These are phyloP conservation scores for Stigmatopora nigra DNA, from an alignment of 2,113 vertebrate genomes.

Conservation along the genomic window DNA sequence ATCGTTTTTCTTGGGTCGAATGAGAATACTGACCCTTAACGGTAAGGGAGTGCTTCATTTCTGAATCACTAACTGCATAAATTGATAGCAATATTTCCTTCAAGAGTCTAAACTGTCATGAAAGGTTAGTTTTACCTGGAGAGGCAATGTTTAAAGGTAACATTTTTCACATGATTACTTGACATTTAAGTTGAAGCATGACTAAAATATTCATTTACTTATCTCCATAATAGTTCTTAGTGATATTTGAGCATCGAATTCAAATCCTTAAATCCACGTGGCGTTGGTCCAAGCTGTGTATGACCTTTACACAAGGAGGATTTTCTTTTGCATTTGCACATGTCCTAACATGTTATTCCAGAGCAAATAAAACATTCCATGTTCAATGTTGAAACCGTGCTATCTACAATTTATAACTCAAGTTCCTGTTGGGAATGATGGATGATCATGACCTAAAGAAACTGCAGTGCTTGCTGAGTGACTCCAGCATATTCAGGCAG, in stretches of 20 bases:
- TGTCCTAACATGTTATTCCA: background rate
- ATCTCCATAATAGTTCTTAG: background rate
- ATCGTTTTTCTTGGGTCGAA: too few relatives aligned
- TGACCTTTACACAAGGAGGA: constrained; percentile 1
- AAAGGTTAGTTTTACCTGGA: too few relatives aligned
- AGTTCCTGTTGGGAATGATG: background rate
- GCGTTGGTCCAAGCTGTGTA: background rate
- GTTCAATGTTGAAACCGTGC: constrained; percentile 5
- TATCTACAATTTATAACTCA: background rate
- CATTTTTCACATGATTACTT: too few relatives aligned
- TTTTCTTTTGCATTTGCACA: background rate
- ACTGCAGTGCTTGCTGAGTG: constrained; percentile 9
- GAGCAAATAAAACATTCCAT: background rate
- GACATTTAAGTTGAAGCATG: too few relatives aligned
- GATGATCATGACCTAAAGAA: constrained; percentile 16
- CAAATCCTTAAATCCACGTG: background rate
- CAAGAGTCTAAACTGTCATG: too few relatives aligned
- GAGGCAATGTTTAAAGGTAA: too few relatives aligned
- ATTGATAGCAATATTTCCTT: too few relatives aligned
- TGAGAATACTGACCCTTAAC: too few relatives aligned
- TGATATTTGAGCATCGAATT: background rate
- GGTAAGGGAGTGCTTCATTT: too few relatives aligned
- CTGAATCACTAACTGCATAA: too few relatives aligned
- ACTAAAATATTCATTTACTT: too few relatives aligned
- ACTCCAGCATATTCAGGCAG: constrained; percentile 5